Evolutionary conservation across 2,797 vertebrate species (phyloP).

Genomic region (Rhinichthys osculus): DNA sequence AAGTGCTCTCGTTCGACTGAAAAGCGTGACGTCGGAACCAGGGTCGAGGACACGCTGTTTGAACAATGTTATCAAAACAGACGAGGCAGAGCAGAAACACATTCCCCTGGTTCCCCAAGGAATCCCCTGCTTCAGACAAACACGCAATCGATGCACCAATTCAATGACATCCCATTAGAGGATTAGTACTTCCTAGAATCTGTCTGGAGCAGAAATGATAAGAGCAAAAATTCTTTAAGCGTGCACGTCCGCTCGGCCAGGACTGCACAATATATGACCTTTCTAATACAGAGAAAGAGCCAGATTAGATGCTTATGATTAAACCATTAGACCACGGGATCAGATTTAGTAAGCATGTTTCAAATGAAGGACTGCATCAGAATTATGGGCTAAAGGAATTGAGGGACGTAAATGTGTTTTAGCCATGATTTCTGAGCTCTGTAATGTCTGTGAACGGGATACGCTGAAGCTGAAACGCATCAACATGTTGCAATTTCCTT

Average conservation of each 20-base stretch:
- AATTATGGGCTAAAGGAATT: not conserved
- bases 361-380: not conserved
- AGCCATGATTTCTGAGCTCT: not conserved
- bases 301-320: conserved; percentile 48
- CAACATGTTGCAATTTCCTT: not conserved
- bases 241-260: not conserved
- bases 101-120: conserved; percentile 41
- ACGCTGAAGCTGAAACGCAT: not conserved
- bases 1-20: conserved; percentile 29
- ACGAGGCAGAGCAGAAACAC: conserved; percentile 44
- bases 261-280: conserved; percentile 51
- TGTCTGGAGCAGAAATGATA: conserved; percentile 55
- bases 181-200: conserved; percentile 60
- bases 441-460: not conserved
- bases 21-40: conserved; percentile 38
- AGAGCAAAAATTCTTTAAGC: conserved; percentile 50
- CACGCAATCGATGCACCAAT: conserved; percentile 61
- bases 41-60: conserved; percentile 33
- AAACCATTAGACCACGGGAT: conserved; percentile 4
- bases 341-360: not conserved
- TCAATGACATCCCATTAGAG: conserved; percentile 64
- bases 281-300: conserved; percentile 43
- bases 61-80: conserved; percentile 59
- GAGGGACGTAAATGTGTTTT: not conserved
- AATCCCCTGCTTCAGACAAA: conserved; percentile 55